Evolutionary conservation across 1,140 invertebrate genomes (phyloP).

Genomic region (Eufriesea mexicana): DNA sequence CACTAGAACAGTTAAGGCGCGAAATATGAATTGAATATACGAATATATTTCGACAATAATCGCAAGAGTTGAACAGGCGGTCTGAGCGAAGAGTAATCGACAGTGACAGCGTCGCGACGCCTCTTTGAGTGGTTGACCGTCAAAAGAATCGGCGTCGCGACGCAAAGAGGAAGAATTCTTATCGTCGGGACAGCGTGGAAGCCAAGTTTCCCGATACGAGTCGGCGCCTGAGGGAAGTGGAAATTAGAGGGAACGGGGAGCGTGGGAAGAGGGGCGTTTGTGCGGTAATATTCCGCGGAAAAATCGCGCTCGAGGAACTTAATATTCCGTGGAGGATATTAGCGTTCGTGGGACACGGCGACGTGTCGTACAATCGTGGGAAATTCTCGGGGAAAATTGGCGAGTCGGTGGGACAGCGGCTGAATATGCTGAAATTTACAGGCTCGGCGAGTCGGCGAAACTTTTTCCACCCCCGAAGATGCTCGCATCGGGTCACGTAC

Average conservation of each 20-base stretch:
- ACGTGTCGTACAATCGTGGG: neutral
- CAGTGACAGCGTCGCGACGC: too few species aligned
- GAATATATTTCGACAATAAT: too few species aligned
- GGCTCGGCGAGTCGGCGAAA: neutral
- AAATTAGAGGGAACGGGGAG: neutral
- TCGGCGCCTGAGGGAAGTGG: neutral
- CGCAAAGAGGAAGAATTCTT: too few species aligned
- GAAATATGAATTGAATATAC: too few species aligned
- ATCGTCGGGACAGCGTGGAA: too few species aligned
- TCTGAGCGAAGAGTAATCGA: too few species aligned
- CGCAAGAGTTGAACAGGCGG: too few species aligned
- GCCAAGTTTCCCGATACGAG: too few species aligned
- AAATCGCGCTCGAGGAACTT: neutral
- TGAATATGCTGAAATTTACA: slow-evolving; percentile 37
- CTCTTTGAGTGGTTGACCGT: too few species aligned
- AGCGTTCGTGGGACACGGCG: neutral
- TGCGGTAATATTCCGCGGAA: neutral
- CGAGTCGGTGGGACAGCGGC: neutral
- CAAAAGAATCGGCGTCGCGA: too few species aligned
- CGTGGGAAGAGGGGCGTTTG: neutral
- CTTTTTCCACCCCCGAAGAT: slow-evolving; percentile 15
- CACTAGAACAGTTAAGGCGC: too few species aligned
- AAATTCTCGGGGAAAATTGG: slow-evolving; percentile 2
- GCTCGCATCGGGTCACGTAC: slow-evolving; percentile 18
- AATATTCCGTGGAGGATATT: slow-evolving; percentile 20